phyloP scores from a whole-genome alignment of 2,113 vertebrate genomes.

The Trinectes maculatus region DNA sequence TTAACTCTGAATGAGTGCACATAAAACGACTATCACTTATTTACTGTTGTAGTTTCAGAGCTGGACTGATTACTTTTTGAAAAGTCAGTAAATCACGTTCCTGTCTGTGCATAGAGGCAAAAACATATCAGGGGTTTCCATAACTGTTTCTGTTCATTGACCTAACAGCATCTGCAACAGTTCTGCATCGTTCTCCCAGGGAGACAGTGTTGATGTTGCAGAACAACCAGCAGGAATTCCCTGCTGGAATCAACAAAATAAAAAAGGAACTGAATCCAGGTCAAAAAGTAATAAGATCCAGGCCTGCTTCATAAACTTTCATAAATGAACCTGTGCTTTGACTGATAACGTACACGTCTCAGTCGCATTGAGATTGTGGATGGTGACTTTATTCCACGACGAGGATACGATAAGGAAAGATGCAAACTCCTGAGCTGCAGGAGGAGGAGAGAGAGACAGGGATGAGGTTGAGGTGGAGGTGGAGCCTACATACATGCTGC shows the following conservation, averaged over 20 bases:
- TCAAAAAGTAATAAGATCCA: slow-evolving; percentile 28
- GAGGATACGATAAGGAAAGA: not conserved
- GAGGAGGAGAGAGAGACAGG: slow-evolving; percentile 5
- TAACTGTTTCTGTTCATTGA: not conserved
- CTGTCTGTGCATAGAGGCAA: not conserved
- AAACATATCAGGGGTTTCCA: slow-evolving; percentile 20
- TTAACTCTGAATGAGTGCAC: slow-evolving; percentile 61
- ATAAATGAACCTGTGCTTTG: slow-evolving; percentile 69
- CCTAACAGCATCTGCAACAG: not conserved
- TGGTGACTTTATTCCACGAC: not conserved
- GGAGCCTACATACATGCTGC: slow-evolving; percentile 77
- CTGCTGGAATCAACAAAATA: not conserved
- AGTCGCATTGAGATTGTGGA: slow-evolving; percentile 42
- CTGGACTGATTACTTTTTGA: slow-evolving; percentile 13
- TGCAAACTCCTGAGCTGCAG: slow-evolving; percentile 15
- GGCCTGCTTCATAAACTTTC: slow-evolving; percentile 48
- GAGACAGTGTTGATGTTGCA: not conserved
- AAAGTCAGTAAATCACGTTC: not conserved
- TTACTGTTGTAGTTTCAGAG: slow-evolving; percentile 18
- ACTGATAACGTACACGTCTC: slow-evolving; percentile 37
- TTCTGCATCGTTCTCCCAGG: not conserved
- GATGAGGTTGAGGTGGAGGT: slow-evolving; percentile 34
- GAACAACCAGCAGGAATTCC: slow-evolving; percentile 9
- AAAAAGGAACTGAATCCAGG: slow-evolving; percentile 17
- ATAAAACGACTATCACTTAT: slow-evolving; percentile 53